A percentile compares a stretch with the other conserved stretches of the same genome.
These are phyloP conservation scores for Muscina levida DNA, from an alignment of 2,888 invertebrate genomes.

Conservation along the genomic window DNA sequence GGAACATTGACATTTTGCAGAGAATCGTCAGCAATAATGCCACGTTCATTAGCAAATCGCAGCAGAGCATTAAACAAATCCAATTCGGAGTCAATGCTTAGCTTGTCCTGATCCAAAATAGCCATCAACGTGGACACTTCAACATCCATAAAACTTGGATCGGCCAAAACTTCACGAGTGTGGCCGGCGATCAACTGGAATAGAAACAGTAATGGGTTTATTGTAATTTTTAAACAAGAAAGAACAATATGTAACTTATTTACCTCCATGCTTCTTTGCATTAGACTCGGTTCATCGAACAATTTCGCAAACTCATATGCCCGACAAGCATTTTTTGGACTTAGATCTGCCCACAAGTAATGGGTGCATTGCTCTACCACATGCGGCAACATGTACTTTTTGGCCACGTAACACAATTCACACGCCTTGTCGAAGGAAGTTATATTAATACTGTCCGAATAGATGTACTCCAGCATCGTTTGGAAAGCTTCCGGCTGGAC, in stretches of 20 bases:
- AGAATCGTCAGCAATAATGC: conserved; percentile 69
- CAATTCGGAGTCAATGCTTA: conserved; percentile 88
- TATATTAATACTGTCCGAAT: conserved; percentile 89
- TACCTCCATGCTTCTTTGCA: conserved; percentile 90
- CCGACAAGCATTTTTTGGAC: conserved; percentile 89
- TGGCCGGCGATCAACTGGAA: conserved; percentile 87
- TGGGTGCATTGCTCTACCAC: conserved; percentile 91
- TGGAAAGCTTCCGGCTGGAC: conserved; percentile 93
- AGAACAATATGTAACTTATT: conserved; percentile 26
- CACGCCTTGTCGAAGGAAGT: conserved; percentile 92
- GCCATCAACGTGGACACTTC: conserved; percentile 88
- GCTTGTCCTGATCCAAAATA: conserved; percentile 87
- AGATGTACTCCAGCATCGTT: conserved; percentile 90
- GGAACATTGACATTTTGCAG: not conserved
- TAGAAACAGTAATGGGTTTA: conserved; percentile 12
- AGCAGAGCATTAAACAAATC: conserved; percentile 88
- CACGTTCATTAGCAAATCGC: conserved; percentile 84
- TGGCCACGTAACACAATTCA: conserved; percentile 92
- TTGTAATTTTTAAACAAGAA: not conserved
- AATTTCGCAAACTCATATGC: conserved; percentile 93
- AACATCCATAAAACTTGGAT: conserved; percentile 89
- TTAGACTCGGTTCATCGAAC: conserved; percentile 90
- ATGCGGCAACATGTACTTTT: conserved; percentile 92
- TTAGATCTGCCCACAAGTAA: conserved; percentile 86
- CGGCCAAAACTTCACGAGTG: conserved; percentile 87